Evolutionary conservation across 1,140 invertebrate genomes (phyloP), one percentile per base, ranked within the genome.

Genomic region (Drosophila pallidifrons): DNA sequence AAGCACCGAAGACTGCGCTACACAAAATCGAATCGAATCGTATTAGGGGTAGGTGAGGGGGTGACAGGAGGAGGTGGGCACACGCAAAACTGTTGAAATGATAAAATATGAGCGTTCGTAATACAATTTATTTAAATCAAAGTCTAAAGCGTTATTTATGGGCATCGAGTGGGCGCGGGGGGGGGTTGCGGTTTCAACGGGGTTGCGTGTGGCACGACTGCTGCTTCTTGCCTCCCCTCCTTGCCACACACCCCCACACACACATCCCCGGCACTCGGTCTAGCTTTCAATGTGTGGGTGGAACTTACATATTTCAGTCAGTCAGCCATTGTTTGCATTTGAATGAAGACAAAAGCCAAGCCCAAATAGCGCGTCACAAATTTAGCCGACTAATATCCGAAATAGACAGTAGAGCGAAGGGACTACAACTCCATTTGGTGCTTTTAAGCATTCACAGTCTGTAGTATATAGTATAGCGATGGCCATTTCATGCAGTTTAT

Each of bases 41-140:
- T 13, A 10, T 6, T 35, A 10, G 43, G 35, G 6, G 3, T n/a
- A 5, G 20, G 3, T 4, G 54, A 5, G 7, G 30, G 52, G 30
- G 32, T 10, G 38, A 7, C 6, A 10, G 38, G 38, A 11, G 3
- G 38, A 11, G 10, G 38, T 10, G 10, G 41, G 28, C 7, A 10
- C 10, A 60, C 57, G 49, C 49, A 54, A 71, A 85, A 79, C 82
- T 66, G 75, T 87, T 73, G 76, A 88, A 88, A 88, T 88, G 85
- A 88, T 88, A 88, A 88, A 89, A 88, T 88, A 88, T 88, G 79
- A 77, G 74, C 70, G 75, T 89, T 89, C 77, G 81, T 82, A 69
- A 89, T 88, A 88, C 85, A 89, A 88, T 88, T 88, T 89, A 88
- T 88, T 88, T 88, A 88, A 88, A 88, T 88, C 85, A 88, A 85